Conservation (phyloP, 2,888 invertebrate genomes). For the Nebria brevicollis region DNA sequence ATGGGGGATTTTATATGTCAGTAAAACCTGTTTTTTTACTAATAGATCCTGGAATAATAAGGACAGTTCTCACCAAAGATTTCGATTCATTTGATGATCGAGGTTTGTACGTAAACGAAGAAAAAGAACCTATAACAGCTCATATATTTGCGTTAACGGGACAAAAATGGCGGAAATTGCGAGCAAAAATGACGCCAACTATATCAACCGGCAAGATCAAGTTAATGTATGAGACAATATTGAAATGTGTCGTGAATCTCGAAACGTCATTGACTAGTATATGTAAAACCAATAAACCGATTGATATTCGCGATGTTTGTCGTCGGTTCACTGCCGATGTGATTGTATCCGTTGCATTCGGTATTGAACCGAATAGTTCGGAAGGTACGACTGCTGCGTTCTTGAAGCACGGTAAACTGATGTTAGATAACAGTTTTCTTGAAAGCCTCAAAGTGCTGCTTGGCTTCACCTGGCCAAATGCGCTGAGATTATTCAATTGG, state of each 20-base stretch:
- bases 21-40: slow-evolving; percentile 60
- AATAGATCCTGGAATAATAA: slow-evolving; percentile 60
- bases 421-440: too few species aligned
- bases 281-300: slow-evolving; percentile 15
- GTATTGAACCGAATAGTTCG: slow-evolving; percentile 56
- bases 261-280: slow-evolving; percentile 48
- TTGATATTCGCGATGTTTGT: slow-evolving; percentile 49
- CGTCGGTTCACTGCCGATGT: slow-evolving; percentile 57
- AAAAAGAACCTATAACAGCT: slow-evolving; percentile 58
- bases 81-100: slow-evolving; percentile 13
- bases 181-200: slow-evolving; percentile 63
- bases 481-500: too few species aligned
- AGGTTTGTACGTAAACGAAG: slow-evolving; percentile 51
- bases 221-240: slow-evolving; percentile 62
- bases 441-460: too few species aligned
- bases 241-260: slow-evolving; percentile 56
- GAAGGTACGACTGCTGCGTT: slow-evolving; percentile 51
- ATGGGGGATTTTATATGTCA: slow-evolving; percentile 60
- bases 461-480: too few species aligned
- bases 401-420: too few species aligned
- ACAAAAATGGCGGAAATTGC: slow-evolving; percentile 63
- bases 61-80: slow-evolving; percentile 44
- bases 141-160: slow-evolving; percentile 60
- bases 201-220: slow-evolving; percentile 65
- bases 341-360: slow-evolving; percentile 58